Percentiles rank a stretch among this genome's conserved stretches.
Evolutionary conservation across 64 coral and sea anemone species (phyloP).

Genomic region (Montipora sp.): DNA sequence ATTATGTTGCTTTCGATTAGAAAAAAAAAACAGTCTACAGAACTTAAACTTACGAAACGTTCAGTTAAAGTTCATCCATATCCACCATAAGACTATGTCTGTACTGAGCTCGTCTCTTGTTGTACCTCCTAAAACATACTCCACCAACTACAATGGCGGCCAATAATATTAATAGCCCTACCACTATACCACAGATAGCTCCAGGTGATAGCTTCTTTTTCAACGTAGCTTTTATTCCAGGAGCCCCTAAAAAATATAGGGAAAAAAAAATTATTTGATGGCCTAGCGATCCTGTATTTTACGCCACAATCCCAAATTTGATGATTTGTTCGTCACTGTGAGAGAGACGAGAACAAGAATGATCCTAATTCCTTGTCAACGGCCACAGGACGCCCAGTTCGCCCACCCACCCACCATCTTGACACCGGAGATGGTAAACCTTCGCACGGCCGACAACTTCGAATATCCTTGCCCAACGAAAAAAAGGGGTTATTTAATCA

Average conservation of each 20-base stretch:
- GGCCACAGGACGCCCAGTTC: no score
- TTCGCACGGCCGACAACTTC: no score
- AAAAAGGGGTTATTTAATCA: no score
- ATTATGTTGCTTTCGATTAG: no score
- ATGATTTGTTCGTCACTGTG: background rate
- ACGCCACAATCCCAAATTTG: background rate
- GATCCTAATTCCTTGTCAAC: no score
- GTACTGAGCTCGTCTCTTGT: background rate
- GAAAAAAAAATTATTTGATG: background rate
- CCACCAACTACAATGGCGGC: background rate
- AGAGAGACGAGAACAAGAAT: no score
- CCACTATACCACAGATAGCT: background rate
- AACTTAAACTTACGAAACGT: background rate
- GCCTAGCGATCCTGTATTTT: background rate
- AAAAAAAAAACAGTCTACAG: background rate
- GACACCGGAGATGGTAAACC: no score
- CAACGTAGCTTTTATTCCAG: background rate
- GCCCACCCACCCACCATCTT: no score
- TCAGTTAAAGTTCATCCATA: conserved; percentile 41
- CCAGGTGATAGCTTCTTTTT: background rate
- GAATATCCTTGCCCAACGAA: no score
- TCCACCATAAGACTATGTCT: conserved; percentile 43
- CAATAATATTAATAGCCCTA: background rate
- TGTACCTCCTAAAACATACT: background rate
- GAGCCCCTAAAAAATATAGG: background rate